Conservation (phyloP, 2,888 invertebrate species). For the Mesorhabditis spiculigera region DNA sequence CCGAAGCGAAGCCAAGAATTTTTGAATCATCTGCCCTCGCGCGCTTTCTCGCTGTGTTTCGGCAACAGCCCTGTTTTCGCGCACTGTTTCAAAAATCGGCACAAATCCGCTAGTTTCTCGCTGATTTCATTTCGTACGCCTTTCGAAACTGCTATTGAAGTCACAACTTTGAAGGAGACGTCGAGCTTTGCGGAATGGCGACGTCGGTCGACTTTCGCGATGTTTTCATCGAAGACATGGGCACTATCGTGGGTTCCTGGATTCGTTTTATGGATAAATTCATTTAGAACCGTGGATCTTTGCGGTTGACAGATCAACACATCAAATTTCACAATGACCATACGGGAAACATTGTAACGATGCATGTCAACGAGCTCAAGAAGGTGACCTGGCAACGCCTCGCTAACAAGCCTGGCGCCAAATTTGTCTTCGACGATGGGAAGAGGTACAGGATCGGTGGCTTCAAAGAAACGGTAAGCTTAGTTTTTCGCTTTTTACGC, state of each 20-base stretch:
- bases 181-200: constrained; percentile 14
- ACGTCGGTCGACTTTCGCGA: constrained; percentile 40
- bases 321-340: constrained; percentile 90
- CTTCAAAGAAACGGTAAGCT: constrained; percentile 70
- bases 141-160: too few relatives aligned
- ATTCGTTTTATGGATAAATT: constrained; percentile 6
- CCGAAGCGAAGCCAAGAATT: too few relatives aligned
- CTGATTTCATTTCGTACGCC: too few relatives aligned
- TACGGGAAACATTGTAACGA: constrained; percentile 84
- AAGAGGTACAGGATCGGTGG: constrained; percentile 85
- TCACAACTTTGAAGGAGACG: too few relatives aligned
- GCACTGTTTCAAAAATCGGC: too few relatives aligned
- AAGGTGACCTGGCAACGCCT: constrained; percentile 86
- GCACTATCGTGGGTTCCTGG: constrained; percentile 35
- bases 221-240: constrained; percentile 48
- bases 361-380: constrained; percentile 69
- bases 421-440: constrained; percentile 85
- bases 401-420: constrained; percentile 82
- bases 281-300: constrained; percentile 79
- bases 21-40: too few relatives aligned
- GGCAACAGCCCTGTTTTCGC: too few relatives aligned
- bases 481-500: neutral
- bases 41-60: too few relatives aligned
- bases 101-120: too few relatives aligned
- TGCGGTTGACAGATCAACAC: constrained; percentile 85